Base-by-base conservation (phyloP, 2,888 invertebrate genomes). In the Dione vanillae region DNA sequence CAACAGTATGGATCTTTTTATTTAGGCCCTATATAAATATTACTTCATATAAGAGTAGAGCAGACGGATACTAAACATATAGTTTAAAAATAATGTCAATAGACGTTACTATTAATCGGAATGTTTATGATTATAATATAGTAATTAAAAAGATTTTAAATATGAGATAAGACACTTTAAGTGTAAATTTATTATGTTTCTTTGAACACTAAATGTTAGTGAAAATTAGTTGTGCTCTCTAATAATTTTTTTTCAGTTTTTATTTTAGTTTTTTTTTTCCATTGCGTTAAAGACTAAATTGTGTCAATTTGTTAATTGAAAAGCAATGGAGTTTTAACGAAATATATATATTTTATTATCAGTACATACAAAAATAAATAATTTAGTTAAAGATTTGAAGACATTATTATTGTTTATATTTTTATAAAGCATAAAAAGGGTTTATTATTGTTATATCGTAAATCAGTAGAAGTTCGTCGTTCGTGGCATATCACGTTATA, bases 401-500 rank as follows among this genome's bases (percentile, higher is more conserved):
- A 47, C 16, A 20, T n/a, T n/a, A 27, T 8, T 54, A 8, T 27
- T 3, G 5, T 5, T 27, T 9, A 35, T 8, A 10, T 43, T 27
- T 41, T 59, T 3, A 43, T 20, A 59, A 41, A 59, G 59, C 41
- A 14, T 20, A 43, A 59, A 59, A 43, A 43, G 14, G 20, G 41
- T 41, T 20, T 56, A 16, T 41, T 41, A 43, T 5, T 41, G 20
- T 59, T 20, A 59, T 43, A 59, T 59, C 43, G 41, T 27, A 59
- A 59, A 59, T 43, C 12, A 41, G 58, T 59, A n/a, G 41, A 14
- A 59, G 20, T 43, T 59, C 20, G 20, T 43, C 43, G 43, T 20
- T 43, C 59, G 43, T 40, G 19, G 41, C n/a, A 20, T 8, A 20
- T 43, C 20, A 20, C 10, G 41, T 41, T 19, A 41, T 59, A 20